A percentile compares a stretch with the other conserved stretches of the same genome.
These are phyloP conservation scores for Butastur rufipennis DNA, from an alignment of 2,113 vertebrate species.

Conservation along the genomic window DNA sequence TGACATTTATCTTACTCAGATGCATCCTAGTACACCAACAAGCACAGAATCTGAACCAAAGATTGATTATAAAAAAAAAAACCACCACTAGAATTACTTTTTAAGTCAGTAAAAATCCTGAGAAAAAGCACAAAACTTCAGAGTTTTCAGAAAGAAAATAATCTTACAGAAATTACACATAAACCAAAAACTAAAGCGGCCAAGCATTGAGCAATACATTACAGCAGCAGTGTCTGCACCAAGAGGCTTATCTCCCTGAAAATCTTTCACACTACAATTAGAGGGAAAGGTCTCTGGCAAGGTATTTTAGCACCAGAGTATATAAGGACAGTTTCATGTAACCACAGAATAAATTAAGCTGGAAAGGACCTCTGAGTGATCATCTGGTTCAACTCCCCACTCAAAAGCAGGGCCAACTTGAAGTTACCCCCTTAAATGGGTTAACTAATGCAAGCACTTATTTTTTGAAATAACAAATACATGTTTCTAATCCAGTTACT, in stretches of 20 bases:
- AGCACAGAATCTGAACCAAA: background rate
- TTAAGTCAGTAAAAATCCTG: background rate
- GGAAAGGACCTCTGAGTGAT: background rate
- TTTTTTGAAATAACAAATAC: background rate
- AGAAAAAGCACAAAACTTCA: background rate
- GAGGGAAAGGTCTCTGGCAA: background rate
- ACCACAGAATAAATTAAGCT: background rate
- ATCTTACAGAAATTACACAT: background rate
- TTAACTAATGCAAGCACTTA: background rate
- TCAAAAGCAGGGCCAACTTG: background rate
- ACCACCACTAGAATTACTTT: background rate
- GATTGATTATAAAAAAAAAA: background rate
- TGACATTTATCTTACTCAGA: background rate
- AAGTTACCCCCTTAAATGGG: background rate
- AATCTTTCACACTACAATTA: background rate
- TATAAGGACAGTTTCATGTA: background rate
- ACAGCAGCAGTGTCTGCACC: background rate
- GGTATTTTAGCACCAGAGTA: background rate
- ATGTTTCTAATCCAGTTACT: background rate
- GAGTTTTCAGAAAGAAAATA: background rate
- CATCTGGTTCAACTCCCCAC: background rate
- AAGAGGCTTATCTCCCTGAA: background rate
- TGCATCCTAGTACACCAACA: background rate
- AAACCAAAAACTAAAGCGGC: background rate
- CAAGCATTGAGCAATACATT: background rate